Evolutionary conservation across 2,797 vertebrate species (phyloP).

Genomic region (Acridotheres tristis): DNA sequence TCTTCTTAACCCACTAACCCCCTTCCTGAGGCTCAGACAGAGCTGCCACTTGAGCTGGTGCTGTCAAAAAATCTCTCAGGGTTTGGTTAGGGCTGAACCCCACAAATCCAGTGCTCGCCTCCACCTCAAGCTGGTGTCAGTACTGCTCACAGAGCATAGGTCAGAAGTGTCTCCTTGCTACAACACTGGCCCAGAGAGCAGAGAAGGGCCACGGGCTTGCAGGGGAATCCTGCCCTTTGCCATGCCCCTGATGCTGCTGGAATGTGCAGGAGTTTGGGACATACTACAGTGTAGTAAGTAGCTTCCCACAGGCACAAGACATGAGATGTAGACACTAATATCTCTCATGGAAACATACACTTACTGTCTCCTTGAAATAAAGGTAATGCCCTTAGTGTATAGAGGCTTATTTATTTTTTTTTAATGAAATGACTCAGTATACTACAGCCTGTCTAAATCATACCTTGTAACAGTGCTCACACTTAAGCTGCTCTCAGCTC

Average conservation of each 20-base stretch:
- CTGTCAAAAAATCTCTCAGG: background rate
- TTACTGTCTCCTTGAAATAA: background rate
- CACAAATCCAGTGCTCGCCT: background rate
- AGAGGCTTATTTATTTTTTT: background rate
- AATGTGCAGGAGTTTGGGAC: background rate
- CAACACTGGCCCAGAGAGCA: background rate
- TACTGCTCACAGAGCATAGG: background rate
- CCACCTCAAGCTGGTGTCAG: background rate
- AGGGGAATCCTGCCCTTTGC: background rate
- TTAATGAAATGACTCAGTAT: background rate
- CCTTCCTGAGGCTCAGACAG: background rate
- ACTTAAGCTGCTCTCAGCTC: background rate
- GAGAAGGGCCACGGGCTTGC: accelerated
- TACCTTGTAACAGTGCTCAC: background rate
- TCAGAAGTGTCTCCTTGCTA: background rate
- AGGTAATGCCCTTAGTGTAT: background rate
- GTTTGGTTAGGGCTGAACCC: background rate
- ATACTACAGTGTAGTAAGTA: accelerated
- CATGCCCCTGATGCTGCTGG: background rate
- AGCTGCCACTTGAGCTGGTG: background rate
- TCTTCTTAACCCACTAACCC: background rate
- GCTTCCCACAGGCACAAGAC: background rate
- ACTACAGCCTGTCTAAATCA: background rate
- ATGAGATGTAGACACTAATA: background rate
- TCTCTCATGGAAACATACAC: background rate